Evolutionary conservation across 2,888 invertebrate genomes (phyloP), one percentile per base, ranked within the genome.

Genomic region (Platycheirus rosarum): DNA sequence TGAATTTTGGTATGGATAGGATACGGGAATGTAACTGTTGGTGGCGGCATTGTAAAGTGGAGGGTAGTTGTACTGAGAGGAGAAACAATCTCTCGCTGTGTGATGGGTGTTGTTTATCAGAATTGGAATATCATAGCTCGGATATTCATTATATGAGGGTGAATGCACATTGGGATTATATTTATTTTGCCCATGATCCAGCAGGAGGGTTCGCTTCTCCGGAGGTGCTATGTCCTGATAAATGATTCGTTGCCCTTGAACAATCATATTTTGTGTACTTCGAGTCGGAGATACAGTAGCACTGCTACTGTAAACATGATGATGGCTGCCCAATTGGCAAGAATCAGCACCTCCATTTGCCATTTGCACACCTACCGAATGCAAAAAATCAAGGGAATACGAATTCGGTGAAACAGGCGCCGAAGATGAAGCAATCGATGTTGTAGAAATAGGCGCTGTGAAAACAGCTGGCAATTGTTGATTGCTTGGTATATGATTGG

Each of bases 301-400:
- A 53, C 77, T 77, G 49, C 60, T 71, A 20, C 66, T 76, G 55
- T 82, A 77, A 8, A 60, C 14, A 11, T 76, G 48, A 42, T 51
- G 78, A 60, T 57, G 62, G 16, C 42, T 73, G 0, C 16, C 60
- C 11, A n/a, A 37, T 7, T 49, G 55, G 9, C 35, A 40, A 49
- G 37, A n/a, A 63, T 80, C 84, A 11, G 74, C 66, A 14, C 85
- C 86, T 3, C 85, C 86, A n/a, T n/a, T n/a, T 2, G 86, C 85
- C 87, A 88, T 87, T 84, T 88, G 86, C 9, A 86, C 86, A 14
- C 88, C 87, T n/a, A 88, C 87, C 14, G 87, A 87, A 84, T 88
- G 88, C 63, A 88, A 82, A 77, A 88, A 88, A 71, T 88, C 88
- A 48, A 88, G 84, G 8, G 86, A 85, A 84, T 88, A 88, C 3